Evolutionary conservation across 2,113 vertebrate species (phyloP).

Genomic region (Galeopterus variegatus): DNA sequence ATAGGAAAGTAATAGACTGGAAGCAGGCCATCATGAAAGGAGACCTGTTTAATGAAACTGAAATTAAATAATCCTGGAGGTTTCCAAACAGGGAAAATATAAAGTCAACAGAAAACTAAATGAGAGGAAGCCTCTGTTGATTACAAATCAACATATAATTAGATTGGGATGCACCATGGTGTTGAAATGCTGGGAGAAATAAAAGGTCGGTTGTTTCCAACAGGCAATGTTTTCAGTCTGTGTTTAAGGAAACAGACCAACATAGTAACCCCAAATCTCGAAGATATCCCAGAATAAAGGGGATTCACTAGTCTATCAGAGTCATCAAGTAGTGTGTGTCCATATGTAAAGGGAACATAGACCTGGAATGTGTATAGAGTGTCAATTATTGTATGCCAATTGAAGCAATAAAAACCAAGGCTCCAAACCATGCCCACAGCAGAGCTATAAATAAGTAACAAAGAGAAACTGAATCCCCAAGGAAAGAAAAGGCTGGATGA

Average conservation of each 20-base stretch:
- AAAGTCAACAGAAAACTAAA: slow-evolving; percentile 74
- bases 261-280: slow-evolving; percentile 41
- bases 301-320: slow-evolving; percentile 40
- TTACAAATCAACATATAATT: slow-evolving; percentile 76
- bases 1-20: slow-evolving; percentile 31
- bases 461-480: slow-evolving; percentile 51
- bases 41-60: slow-evolving; percentile 56
- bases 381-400: slow-evolving; percentile 62
- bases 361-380: slow-evolving; percentile 32
- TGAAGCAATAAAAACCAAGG: slow-evolving; percentile 68
- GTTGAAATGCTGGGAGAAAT: slow-evolving; percentile 67
- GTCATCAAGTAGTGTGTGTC: slow-evolving; percentile 53
- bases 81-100: slow-evolving; percentile 53
- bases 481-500: slow-evolving; percentile 52
- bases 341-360: slow-evolving; percentile 57
- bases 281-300: slow-evolving; percentile 53
- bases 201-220: slow-evolving; percentile 70
- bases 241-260: slow-evolving; percentile 63
- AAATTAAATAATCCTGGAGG: slow-evolving; percentile 48
- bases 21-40: slow-evolving; percentile 54
- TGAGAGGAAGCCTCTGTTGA: slow-evolving; percentile 65
- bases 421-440: slow-evolving; percentile 60
- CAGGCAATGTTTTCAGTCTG: neutral
- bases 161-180: slow-evolving; percentile 48
- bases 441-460: slow-evolving; percentile 67